Conservation (phyloP, 2,888 invertebrate genomes). For the Phoenoteleia sp. region DNA sequence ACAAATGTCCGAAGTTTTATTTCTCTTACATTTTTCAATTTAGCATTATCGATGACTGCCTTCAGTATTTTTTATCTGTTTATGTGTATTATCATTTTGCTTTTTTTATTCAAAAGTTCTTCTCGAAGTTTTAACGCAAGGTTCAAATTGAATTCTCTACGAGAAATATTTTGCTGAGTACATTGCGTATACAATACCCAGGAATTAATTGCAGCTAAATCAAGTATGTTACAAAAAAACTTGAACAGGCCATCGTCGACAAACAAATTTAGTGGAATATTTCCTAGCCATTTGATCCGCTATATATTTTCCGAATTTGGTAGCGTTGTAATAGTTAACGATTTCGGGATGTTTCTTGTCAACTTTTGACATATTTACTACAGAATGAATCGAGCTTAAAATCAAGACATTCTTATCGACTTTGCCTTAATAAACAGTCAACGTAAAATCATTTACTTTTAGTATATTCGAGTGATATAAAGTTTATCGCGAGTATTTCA, state of each 20-base stretch:
- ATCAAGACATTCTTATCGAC: conserved; percentile 30
- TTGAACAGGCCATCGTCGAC: conserved; percentile 34
- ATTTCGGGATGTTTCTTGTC: conserved; percentile 74
- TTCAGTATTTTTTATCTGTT: background rate
- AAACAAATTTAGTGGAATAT: conserved; percentile 22
- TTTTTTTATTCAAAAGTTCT: conserved; percentile 15
- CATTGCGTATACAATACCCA: conserved; percentile 77
- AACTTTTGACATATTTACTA: conserved; percentile 9
- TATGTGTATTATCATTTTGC: background rate
- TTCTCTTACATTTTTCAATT: conserved; percentile 31
- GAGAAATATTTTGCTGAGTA: conserved; percentile 24
- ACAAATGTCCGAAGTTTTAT: conserved; percentile 32
- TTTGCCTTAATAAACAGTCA: conserved; percentile 46
- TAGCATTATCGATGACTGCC: conserved; percentile 13
- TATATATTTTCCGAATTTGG: conserved; percentile 30
- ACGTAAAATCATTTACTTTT: conserved; percentile 26
- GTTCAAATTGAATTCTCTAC: conserved; percentile 22
- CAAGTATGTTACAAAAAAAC: conserved; percentile 32
- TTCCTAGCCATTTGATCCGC: conserved; percentile 37
- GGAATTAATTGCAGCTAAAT: conserved; percentile 71
- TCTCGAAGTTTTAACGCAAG: conserved; percentile 34
- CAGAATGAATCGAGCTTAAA: conserved; percentile 32
- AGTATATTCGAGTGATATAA: conserved; percentile 30
- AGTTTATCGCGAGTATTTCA: conserved; percentile 30
- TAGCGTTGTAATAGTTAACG: conserved; percentile 76